These are phyloP conservation scores for Apus apus DNA, from an alignment of 2,113 vertebrate species.

Conservation along the genomic window DNA sequence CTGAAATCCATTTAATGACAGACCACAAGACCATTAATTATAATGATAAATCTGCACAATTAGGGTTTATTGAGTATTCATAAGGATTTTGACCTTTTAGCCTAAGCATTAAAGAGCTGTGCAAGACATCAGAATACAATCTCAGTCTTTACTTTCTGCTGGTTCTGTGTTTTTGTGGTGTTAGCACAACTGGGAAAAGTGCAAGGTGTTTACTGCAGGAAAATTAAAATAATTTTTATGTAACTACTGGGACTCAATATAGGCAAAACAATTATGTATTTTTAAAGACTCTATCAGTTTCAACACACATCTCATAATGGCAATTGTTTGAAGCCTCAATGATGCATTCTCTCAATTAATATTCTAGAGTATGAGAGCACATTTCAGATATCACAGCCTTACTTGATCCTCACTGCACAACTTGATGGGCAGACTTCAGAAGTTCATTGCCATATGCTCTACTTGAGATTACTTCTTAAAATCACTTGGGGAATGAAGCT, in stretches of 20 bases:
- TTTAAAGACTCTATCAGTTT: background rate
- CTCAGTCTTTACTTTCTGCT: background rate
- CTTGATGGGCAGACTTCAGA: background rate
- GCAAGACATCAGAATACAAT: background rate
- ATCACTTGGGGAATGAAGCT: background rate
- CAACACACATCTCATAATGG: conserved; percentile 1
- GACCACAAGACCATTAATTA: background rate
- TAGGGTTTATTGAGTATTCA: background rate
- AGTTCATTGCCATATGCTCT: background rate
- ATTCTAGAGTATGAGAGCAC: background rate
- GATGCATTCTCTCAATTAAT: conserved; percentile 38
- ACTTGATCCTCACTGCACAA: background rate
- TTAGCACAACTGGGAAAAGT: conserved; percentile 4
- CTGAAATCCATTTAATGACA: background rate
- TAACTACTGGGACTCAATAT: conserved; percentile 18
- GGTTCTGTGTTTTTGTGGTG: background rate
- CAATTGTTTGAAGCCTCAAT: conserved; percentile 6
- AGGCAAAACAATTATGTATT: background rate
- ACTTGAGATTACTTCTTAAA: background rate
- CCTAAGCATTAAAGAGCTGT: background rate
- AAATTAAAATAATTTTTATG: conserved; percentile 53
- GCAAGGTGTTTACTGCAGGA: conserved; percentile 26
- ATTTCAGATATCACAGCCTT: background rate
- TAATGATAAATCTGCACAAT: background rate
- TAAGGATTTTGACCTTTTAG: background rate